phyloP scores from a whole-genome alignment of 2,888 invertebrate species.

The Cantharis rufa region DNA sequence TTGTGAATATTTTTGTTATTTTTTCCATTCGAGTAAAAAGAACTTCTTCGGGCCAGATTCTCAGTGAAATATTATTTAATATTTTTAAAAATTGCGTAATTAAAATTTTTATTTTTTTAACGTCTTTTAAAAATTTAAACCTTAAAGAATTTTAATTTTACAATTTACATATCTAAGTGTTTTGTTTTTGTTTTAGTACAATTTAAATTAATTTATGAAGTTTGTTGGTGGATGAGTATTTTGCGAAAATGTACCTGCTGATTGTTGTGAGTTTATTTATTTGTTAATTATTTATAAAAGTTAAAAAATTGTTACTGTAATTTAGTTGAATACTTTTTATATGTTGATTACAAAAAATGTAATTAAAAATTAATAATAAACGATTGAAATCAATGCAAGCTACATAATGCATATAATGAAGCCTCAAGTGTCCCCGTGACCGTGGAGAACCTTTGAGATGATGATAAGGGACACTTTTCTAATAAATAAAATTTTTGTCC shows the following conservation, averaged over 20 bases:
- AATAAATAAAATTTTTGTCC: too few species aligned
- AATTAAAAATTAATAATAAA: neutral
- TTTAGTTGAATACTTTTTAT: neutral
- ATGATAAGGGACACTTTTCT: too few species aligned
- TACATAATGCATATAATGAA: too few species aligned
- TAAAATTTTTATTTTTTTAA: neutral
- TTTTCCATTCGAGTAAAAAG: neutral
- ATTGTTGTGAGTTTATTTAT: constrained; percentile 14
- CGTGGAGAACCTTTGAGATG: too few species aligned
- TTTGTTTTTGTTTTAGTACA: constrained; percentile 1
- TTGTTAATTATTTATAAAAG: constrained; percentile 2
- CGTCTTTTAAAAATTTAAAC: neutral
- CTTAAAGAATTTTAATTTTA: neutral
- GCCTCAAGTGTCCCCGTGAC: too few species aligned
- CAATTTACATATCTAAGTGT: neutral
- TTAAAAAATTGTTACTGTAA: neutral
- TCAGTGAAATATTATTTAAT: neutral
- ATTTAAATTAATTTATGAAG: constrained; percentile 1
- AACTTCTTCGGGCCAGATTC: neutral
- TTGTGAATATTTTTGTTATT: constrained; percentile 2
- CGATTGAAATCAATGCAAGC: too few species aligned
- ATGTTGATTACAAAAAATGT: neutral
- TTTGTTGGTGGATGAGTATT: neutral
- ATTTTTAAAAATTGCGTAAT: neutral
- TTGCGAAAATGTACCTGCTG: constrained; percentile 22